phyloP scores from a whole-genome alignment of 2,888 invertebrate genomes.

The Mythimna pallens region DNA sequence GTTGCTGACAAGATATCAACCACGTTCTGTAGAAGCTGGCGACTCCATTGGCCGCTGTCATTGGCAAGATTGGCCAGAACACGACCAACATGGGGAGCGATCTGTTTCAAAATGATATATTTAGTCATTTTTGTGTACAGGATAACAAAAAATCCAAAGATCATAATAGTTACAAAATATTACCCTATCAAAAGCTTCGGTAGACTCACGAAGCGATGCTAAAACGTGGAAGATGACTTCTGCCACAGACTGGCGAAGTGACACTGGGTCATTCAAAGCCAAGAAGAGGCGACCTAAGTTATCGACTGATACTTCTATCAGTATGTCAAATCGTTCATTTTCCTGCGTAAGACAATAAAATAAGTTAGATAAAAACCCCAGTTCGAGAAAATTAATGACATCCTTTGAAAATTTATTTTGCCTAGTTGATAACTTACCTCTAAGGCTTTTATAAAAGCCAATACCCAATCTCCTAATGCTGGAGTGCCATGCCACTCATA shows the following conservation, averaged over 20 bases:
- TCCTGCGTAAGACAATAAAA: conserved; percentile 74
- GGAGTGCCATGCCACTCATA: conserved; percentile 91
- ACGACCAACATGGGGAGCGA: conserved; percentile 85
- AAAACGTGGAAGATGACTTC: conserved; percentile 92
- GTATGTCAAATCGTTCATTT: conserved; percentile 88
- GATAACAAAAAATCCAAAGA: neutral
- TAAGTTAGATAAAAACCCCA: neutral
- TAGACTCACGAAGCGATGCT: conserved; percentile 91
- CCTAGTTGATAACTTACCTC: conserved; percentile 79
- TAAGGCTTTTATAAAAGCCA: conserved; percentile 92
- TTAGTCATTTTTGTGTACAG: neutral
- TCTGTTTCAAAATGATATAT: conserved; percentile 71
- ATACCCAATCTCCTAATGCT: conserved; percentile 92
- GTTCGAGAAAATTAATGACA: neutral
- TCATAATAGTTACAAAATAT: neutral
- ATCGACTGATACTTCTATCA: conserved; percentile 91
- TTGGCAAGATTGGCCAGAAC: conserved; percentile 90
- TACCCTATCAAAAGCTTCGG: conserved; percentile 92
- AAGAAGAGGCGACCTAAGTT: conserved; percentile 91
- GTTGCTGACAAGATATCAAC: conserved; percentile 89
- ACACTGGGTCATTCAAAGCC: conserved; percentile 89
- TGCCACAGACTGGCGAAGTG: conserved; percentile 89
- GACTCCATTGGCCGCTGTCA: conserved; percentile 90
- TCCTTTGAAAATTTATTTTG: too few relatives aligned
- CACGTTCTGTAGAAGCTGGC: conserved; percentile 90